Evolutionary conservation across 2,888 invertebrate species (phyloP).

Genomic region (Thera britannica): DNA sequence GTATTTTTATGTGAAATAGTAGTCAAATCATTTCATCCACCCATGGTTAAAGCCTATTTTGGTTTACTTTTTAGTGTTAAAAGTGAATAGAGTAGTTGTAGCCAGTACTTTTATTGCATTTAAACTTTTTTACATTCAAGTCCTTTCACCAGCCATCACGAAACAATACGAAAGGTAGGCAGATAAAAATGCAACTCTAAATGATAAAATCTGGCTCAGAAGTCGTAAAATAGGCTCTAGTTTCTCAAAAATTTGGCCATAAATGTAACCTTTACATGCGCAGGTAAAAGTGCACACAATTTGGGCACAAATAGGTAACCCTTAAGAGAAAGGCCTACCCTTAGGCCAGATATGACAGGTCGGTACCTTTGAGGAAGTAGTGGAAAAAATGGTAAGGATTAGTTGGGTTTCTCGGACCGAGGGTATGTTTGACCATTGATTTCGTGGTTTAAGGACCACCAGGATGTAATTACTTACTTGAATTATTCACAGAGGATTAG

Average conservation of each 20-base stretch:
- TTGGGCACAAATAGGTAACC: conserved; percentile 23
- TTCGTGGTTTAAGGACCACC: conserved; percentile 49
- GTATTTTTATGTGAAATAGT: no score
- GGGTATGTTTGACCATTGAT: conserved; percentile 48
- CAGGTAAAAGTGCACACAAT: conserved; percentile 37
- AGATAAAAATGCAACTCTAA: not conserved
- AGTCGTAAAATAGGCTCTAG: not conserved
- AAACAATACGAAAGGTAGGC: not conserved
- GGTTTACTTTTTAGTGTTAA: no score
- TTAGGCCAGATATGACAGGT: conserved; percentile 31
- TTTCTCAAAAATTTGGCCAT: not conserved
- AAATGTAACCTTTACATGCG: conserved; percentile 14
- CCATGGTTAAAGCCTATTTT: no score
- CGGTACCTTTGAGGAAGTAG: conserved; percentile 28
- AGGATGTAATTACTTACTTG: conserved; percentile 29
- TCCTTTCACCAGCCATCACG: not conserved
- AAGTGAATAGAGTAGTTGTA: no score
- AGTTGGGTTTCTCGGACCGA: conserved; percentile 45
- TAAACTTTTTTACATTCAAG: not conserved
- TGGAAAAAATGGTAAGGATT: conserved; percentile 41
- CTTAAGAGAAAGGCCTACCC: conserved; percentile 34
- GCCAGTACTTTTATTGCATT: no score
- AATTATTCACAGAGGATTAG: conserved; percentile 31
- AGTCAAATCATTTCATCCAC: no score
- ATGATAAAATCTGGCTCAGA: not conserved